Evolutionary conservation across 2,113 vertebrate genomes (phyloP).

Genomic region (Melospiza melodia): DNA sequence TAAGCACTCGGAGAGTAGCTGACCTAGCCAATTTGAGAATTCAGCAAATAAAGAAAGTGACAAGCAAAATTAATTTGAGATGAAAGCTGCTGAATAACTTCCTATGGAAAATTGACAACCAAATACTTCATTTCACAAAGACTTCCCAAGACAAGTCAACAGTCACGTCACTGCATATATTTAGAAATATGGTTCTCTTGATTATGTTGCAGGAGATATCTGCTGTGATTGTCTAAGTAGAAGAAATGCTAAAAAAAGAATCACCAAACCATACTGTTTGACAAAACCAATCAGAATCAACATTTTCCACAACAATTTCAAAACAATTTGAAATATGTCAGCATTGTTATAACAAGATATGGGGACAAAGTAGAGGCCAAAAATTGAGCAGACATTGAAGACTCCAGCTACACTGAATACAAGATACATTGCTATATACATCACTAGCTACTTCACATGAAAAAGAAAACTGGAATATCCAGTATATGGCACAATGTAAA

Average conservation of each 20-base stretch:
- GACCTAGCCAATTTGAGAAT: background rate
- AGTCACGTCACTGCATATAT: background rate
- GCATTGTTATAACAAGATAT: background rate
- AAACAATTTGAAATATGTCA: background rate
- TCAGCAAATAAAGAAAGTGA: slow-evolving; percentile 57
- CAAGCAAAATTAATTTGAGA: slow-evolving; percentile 65
- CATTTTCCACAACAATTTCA: background rate
- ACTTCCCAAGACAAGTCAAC: slow-evolving; percentile 3
- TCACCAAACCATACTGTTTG: background rate
- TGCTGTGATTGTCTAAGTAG: background rate
- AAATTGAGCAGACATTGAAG: background rate
- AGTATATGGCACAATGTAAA: background rate
- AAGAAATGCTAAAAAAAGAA: background rate
- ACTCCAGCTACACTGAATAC: background rate
- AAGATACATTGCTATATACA: background rate
- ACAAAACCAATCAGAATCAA: background rate
- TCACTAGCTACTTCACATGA: background rate
- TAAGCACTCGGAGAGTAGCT: background rate
- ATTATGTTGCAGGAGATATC: background rate
- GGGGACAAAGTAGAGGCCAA: background rate
- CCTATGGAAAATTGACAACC: slow-evolving; percentile 1
- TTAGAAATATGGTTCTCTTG: background rate
- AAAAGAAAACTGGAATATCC: background rate
- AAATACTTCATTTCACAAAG: slow-evolving; percentile 47
- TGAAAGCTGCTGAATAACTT: slow-evolving; percentile 35